phyloP scores from a whole-genome alignment of 2,888 invertebrate genomes.

The Drosophila tripunctata region DNA sequence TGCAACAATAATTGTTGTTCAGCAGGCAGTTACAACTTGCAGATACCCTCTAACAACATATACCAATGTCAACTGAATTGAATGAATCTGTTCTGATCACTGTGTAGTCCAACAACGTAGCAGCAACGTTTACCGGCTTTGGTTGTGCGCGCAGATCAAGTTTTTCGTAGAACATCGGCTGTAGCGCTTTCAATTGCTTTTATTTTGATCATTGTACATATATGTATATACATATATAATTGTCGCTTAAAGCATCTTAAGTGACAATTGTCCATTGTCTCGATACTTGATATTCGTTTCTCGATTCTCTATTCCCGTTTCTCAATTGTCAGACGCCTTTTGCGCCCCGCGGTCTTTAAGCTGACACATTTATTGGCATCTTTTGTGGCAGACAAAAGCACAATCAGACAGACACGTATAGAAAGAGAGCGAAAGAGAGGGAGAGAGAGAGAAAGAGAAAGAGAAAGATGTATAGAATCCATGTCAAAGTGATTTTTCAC shows the following conservation, averaged over 20 bases:
- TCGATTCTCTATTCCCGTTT: conserved; percentile 2
- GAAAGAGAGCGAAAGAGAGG: background rate
- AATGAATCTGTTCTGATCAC: too few relatives aligned
- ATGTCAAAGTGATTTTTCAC: conserved; percentile 80
- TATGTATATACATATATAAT: background rate
- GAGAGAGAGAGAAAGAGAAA: background rate
- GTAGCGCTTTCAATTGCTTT: too few relatives aligned
- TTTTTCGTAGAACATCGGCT: too few relatives aligned
- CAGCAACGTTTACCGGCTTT: too few relatives aligned
- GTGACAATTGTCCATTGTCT: background rate
- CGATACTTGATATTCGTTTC: background rate
- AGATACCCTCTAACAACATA: conserved; percentile 18
- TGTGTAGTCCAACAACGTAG: too few relatives aligned
- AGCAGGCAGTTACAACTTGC: background rate
- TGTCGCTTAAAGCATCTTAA: conserved; percentile 25
- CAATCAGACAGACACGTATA: conserved; percentile 53
- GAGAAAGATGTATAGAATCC: conserved; percentile 29
- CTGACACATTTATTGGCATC: conserved; percentile 60
- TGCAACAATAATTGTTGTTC: background rate
- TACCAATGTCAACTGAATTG: too few relatives aligned
- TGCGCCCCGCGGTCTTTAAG: conserved; percentile 36
- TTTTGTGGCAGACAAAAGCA: conserved; percentile 55
- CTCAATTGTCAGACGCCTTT: conserved; percentile 35
- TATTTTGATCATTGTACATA: too few relatives aligned
- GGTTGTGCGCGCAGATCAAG: too few relatives aligned